Percentiles rank a stretch among this genome's conserved stretches.
These are phyloP conservation scores for Harpagoxenus sublaevis DNA, from an alignment of 2,888 invertebrate species.

Conservation along the genomic window DNA sequence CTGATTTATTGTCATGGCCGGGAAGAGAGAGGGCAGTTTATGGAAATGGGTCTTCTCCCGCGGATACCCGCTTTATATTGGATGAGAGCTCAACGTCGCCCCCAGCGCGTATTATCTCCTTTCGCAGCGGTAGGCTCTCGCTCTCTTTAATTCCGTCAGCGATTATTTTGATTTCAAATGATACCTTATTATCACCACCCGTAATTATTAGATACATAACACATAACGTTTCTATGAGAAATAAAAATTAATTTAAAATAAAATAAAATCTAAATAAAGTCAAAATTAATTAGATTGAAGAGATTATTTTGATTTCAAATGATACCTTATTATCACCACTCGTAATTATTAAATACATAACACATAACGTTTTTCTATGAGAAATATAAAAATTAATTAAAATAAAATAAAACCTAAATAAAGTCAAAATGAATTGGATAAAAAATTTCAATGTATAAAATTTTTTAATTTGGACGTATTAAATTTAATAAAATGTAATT, in stretches of 20 bases:
- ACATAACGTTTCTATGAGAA: neutral
- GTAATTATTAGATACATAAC: neutral
- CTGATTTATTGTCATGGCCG: constrained; percentile 74
- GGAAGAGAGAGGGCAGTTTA: constrained; percentile 51
- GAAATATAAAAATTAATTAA: too few relatives aligned
- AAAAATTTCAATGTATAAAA: neutral
- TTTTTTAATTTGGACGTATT: neutral
- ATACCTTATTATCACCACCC: neutral
- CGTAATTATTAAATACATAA: neutral
- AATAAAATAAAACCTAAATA: neutral
- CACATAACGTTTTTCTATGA: neutral
- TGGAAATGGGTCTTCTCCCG: constrained; percentile 45
- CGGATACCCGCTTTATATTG: constrained; percentile 6
- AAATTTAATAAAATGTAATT: too few relatives aligned
- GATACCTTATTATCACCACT: neutral
- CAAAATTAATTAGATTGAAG: neutral
- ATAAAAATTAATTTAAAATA: neutral
- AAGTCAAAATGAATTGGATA: neutral
- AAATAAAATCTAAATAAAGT: neutral
- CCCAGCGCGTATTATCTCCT: constrained; percentile 14
- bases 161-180: neutral
- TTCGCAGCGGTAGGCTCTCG: neutral
- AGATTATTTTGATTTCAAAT: neutral
- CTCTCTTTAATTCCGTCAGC: constrained; percentile 19
- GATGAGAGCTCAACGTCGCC: constrained; percentile 12